Percentiles rank a stretch among this genome's conserved stretches.
Conservation (phyloP, 2,113 vertebrate genomes). For the Chionis minor region DNA sequence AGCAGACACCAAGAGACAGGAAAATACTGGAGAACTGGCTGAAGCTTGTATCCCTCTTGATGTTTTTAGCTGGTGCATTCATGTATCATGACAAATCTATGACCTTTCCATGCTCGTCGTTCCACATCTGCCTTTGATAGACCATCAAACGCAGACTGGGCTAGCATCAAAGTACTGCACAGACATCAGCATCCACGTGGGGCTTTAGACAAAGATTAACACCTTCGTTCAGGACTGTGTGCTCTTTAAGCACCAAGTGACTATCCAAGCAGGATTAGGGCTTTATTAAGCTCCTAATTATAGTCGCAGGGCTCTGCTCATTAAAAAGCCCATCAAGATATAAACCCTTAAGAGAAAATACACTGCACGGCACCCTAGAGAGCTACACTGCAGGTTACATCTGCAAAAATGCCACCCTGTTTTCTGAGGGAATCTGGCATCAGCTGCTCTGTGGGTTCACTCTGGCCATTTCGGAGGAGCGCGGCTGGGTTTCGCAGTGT, state of each 20-base stretch:
- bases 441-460: neutral
- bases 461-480: fast-evolving
- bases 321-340: neutral
- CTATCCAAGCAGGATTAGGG: neutral
- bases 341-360: neutral
- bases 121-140: neutral
- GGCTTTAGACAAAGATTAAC: neutral
- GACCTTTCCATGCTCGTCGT: neutral
- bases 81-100: neutral
- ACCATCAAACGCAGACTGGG: neutral
- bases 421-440: neutral
- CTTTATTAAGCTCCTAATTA: neutral
- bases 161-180: neutral
- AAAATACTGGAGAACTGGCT: neutral
- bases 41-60: neutral
- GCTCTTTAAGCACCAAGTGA: neutral
- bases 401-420: neutral
- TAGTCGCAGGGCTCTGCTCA: neutral
- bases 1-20: neutral
- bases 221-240: neutral
- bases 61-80: neutral
- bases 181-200: neutral
- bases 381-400: neutral
- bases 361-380: neutral
- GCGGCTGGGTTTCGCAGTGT: neutral